Evolutionary conservation across 2,888 invertebrate species (phyloP), one percentile per base, ranked within the genome.

Genomic region (Philereme transversata): DNA sequence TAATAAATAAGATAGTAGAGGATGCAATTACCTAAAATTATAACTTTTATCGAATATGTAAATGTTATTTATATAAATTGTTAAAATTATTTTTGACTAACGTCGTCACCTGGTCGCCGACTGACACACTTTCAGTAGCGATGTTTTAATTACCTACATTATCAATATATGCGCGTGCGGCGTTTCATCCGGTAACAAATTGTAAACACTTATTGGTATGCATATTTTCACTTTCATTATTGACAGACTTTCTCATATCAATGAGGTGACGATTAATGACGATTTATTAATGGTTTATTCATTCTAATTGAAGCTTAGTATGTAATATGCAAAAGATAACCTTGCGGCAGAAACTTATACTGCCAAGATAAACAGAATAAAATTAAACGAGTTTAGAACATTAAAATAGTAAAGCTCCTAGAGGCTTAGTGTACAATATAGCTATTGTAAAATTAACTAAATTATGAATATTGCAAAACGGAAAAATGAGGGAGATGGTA

Each of bases 121-220:
- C 78, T 90, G 89, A 88, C 90, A 88, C 76, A 90, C 84, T 87
- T 89, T 85, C 72, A 61, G 67, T 68, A 69, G 74, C 68, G 76
- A 80, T 83, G 82, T 84, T 87, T 84, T 86, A 86, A 86, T 84
- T 81, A 62, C 48, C 50, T 71, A 77, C 69, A 73, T 69, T 71
- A 71, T 78, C 70, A 70, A 74, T 72, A 71, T 65, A 66, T 69
- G 65, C 57, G 57, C 63, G 48, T 38, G 49, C 51, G 62, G 48
- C 22, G 45, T 22, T 58, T 51, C 53, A 60, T 67, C 57, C 60
- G 63, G 51, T 62, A 55, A 49, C 60, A 51, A 59, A 67, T 64
- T 46, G 54, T 59, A 57, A 64, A 59, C 50, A 62, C 22, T 22
- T 56, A 58, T 51, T 58, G 51, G 51, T 62, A 60, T 62, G 57